These are phyloP conservation scores for Sesamia inferens DNA, from an alignment of 2,888 invertebrate genomes.

Conservation along the genomic window DNA sequence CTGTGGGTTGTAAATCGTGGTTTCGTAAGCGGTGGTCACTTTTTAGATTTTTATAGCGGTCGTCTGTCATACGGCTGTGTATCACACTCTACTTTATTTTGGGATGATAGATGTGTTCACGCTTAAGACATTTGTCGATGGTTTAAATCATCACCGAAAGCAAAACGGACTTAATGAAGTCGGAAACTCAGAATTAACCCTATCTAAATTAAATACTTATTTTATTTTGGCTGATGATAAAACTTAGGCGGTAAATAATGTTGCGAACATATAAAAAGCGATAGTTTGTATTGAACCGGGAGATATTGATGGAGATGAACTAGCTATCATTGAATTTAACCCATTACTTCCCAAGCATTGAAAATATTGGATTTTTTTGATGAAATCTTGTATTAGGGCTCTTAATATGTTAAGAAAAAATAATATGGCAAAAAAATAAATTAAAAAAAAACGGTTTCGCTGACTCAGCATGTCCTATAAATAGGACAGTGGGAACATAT, in stretches of 20 bases:
- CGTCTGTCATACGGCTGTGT: slow-evolving; percentile 65
- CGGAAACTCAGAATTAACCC: neutral
- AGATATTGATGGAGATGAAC: neutral
- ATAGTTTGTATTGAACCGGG: neutral
- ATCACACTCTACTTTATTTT: slow-evolving; percentile 37
- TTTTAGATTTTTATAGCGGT: slow-evolving; percentile 68
- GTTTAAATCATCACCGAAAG: slow-evolving; percentile 28
- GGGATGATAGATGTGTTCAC: slow-evolving; percentile 20
- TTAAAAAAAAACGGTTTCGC: no score
- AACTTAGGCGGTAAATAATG: neutral
- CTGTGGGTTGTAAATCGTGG: slow-evolving; percentile 87
- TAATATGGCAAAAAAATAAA: no score
- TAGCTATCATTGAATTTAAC: no score
- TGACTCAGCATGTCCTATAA: no score
- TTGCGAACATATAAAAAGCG: neutral
- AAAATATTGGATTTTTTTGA: no score
- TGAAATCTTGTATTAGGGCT: no score
- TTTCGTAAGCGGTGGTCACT: slow-evolving; percentile 86
- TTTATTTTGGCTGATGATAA: neutral
- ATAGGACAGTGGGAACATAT: no score
- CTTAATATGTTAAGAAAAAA: no score
- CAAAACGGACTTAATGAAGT: slow-evolving; percentile 7
- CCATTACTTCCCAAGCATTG: no score
- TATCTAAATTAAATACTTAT: neutral
- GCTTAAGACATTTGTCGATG: slow-evolving; percentile 26